Evolutionary conservation across 1,140 invertebrate genomes (phyloP).

Genomic region (Araneus ventricosus): DNA sequence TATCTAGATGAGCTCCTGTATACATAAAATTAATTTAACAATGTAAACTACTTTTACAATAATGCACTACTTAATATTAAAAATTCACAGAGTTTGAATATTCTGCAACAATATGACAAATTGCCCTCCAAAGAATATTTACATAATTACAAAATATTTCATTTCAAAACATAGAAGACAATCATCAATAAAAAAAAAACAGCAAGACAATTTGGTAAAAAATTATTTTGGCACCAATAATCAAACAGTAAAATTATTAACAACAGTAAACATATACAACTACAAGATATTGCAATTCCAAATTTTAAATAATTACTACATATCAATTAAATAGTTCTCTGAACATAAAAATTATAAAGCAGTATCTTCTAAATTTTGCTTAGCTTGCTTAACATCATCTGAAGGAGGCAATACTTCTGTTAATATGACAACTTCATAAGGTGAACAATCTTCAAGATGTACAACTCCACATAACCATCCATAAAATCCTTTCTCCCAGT

Average conservation of each 20-base stretch:
- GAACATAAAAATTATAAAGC: slow-evolving; percentile 54
- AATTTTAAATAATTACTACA: not conserved
- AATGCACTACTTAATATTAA: too few relatives aligned
- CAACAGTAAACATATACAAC: too few relatives aligned
- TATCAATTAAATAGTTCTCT: not conserved
- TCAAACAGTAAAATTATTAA: not conserved
- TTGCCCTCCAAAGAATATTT: too few relatives aligned
- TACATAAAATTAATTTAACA: too few relatives aligned
- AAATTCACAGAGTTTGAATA: too few relatives aligned
- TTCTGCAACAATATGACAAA: too few relatives aligned
- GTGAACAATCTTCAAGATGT: slow-evolving; percentile 86
- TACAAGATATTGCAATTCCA: not conserved
- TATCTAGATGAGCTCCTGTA: too few relatives aligned
- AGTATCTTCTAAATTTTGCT: slow-evolving; percentile 67
- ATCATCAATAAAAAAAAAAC: too few relatives aligned
- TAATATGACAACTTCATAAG: slow-evolving; percentile 83
- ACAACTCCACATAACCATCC: slow-evolving; percentile 87
- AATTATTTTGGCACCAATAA: not conserved
- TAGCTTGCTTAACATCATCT: slow-evolving; percentile 55
- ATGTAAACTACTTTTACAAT: too few relatives aligned
- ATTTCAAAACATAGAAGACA: too few relatives aligned
- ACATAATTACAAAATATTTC: too few relatives aligned
- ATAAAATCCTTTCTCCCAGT: slow-evolving; percentile 90
- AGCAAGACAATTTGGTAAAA: too few relatives aligned
- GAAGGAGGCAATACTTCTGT: slow-evolving; percentile 77